phyloP scores from a whole-genome alignment of 2,797 vertebrate species.

The Enteromius fasciolatus region DNA sequence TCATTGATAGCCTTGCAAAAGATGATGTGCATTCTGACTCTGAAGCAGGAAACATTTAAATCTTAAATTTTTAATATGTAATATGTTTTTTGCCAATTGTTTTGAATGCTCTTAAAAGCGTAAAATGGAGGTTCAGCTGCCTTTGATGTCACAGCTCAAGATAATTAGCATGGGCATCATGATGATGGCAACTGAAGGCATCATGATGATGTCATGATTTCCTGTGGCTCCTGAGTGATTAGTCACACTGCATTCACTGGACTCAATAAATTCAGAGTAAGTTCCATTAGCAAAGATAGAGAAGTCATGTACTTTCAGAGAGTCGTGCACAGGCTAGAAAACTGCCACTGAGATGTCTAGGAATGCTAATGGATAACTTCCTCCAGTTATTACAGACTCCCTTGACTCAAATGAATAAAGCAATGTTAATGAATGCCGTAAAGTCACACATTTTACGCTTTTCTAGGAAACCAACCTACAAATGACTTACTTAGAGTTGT shows the following conservation, averaged over 20 bases:
- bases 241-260: not conserved
- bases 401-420: not conserved
- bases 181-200: not conserved
- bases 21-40: not conserved
- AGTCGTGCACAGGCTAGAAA: not conserved
- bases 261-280: not conserved
- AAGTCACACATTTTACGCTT: not conserved
- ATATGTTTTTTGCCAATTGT: not conserved
- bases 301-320: not conserved
- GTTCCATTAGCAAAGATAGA: constrained; percentile 7
- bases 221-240: constrained; percentile 1
- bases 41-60: not conserved
- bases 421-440: not conserved
- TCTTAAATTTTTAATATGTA: not conserved
- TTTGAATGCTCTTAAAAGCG: not conserved
- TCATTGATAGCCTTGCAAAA: not conserved
- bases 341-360: constrained; percentile 4
- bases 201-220: not conserved
- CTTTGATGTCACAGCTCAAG: not conserved
- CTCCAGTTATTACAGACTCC: not conserved
- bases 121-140: not conserved
- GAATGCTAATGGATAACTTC: constrained; percentile 1
- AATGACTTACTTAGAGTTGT: not conserved
- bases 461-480: not conserved
- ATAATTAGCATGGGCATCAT: not conserved